phyloP scores from a whole-genome alignment of 2,888 invertebrate genomes.

The Drosophila neotestacea region DNA sequence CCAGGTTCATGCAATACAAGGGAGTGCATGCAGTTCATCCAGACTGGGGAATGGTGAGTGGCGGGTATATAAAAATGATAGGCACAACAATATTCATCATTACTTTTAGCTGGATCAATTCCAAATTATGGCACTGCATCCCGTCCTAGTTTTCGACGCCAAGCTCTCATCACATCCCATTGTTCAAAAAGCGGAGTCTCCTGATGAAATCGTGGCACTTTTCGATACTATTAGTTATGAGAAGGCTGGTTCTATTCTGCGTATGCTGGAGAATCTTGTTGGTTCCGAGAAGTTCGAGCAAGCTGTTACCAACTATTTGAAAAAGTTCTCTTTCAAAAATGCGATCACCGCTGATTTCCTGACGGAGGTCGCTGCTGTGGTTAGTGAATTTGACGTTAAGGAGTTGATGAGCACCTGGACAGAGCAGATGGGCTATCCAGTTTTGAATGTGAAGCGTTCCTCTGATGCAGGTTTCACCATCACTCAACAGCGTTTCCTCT shows the following conservation, averaged over 20 bases:
- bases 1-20: slow-evolving; percentile 94
- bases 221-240: slow-evolving; percentile 96
- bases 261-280: slow-evolving; percentile 94
- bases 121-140: slow-evolving; percentile 89
- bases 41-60: slow-evolving; percentile 91
- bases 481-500: slow-evolving; percentile 90
- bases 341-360: slow-evolving; percentile 93
- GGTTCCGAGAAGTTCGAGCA: slow-evolving; percentile 89
- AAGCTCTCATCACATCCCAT: slow-evolving; percentile 95
- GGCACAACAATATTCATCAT: too few species aligned
- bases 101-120: slow-evolving; percentile 90
- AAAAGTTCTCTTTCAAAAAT: slow-evolving; percentile 89
- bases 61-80: not conserved
- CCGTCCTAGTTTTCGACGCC: slow-evolving; percentile 90
- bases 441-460: slow-evolving; percentile 87
- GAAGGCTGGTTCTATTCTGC: slow-evolving; percentile 94
- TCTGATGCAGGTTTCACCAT: slow-evolving; percentile 85
- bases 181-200: slow-evolving; percentile 92
- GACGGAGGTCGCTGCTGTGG: slow-evolving; percentile 86
- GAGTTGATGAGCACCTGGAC: slow-evolving; percentile 95
- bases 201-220: slow-evolving; percentile 94
- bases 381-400: slow-evolving; percentile 85
- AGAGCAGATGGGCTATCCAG: slow-evolving; percentile 93
- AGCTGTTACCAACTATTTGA: slow-evolving; percentile 91
- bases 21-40: slow-evolving; percentile 89